Conservation (phyloP, 2,888 invertebrate species). For the Gnatocerus cornutus region DNA sequence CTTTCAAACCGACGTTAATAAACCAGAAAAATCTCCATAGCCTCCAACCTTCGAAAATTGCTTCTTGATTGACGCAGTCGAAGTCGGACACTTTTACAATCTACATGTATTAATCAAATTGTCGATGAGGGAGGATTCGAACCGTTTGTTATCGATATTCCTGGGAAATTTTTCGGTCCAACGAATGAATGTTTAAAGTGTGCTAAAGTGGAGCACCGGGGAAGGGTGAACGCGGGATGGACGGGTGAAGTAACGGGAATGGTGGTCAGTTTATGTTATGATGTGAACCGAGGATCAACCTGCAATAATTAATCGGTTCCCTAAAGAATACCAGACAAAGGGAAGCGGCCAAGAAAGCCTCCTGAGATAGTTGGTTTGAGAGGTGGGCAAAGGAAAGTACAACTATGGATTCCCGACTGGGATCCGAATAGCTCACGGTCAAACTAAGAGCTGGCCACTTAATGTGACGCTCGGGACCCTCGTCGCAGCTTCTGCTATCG, state of each 20-base stretch:
- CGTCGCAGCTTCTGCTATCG: slow-evolving; percentile 60
- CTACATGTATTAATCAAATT: no score
- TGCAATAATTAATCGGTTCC: slow-evolving; percentile 71
- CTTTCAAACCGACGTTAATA: slow-evolving; percentile 48
- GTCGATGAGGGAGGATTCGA: no score
- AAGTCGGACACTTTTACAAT: no score
- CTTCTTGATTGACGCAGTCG: no score
- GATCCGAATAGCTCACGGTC: slow-evolving; percentile 71
- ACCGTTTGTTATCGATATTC: slow-evolving; percentile 12
- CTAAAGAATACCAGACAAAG: slow-evolving; percentile 69
- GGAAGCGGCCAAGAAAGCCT: slow-evolving; percentile 68
- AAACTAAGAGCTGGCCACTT: slow-evolving; percentile 72
- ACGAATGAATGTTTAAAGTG: slow-evolving; percentile 32
- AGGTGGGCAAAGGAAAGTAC: slow-evolving; percentile 56
- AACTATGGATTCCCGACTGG: slow-evolving; percentile 64
- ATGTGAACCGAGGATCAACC: slow-evolving; percentile 66
- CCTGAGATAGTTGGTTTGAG: slow-evolving; percentile 67
- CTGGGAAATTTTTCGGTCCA: slow-evolving; percentile 20
- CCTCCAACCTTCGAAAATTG: slow-evolving; percentile 22
- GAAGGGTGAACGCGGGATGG: slow-evolving; percentile 6
- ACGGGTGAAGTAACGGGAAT: slow-evolving; percentile 26
- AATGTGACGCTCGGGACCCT: slow-evolving; percentile 71
- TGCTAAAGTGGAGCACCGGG: slow-evolving; percentile 15
- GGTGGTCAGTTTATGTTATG: slow-evolving; percentile 65
- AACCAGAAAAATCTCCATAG: slow-evolving; percentile 44